Conservation (phyloP, 2,888 invertebrate species). For the Troilus luridus region DNA sequence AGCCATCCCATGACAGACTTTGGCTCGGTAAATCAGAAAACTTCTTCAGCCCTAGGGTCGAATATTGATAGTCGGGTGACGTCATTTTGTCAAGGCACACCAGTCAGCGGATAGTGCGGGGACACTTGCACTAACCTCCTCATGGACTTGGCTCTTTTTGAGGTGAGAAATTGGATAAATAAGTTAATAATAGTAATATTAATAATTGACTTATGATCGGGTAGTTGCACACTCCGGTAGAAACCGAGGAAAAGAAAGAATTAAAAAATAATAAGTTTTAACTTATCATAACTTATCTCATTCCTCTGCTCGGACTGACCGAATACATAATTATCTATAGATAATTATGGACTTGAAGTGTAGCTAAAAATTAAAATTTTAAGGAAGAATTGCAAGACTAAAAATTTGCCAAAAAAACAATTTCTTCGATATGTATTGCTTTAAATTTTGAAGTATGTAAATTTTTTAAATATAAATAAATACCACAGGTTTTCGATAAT, state of each 20-base stretch:
- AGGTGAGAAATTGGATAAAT: constrained; percentile 18
- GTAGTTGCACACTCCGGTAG: too few species aligned
- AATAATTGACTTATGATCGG: too few species aligned
- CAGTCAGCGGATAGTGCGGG: constrained; percentile 15
- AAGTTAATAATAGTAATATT: too few species aligned
- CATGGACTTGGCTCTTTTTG: constrained; percentile 39
- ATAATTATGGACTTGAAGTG: neutral
- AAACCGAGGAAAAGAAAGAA: too few species aligned
- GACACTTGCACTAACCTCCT: neutral
- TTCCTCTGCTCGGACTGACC: neutral
- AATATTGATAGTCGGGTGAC: constrained; percentile 32
- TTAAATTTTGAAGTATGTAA: too few species aligned
- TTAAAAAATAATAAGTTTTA: too few species aligned
- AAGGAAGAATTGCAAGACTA: neutral
- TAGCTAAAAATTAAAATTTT: neutral
- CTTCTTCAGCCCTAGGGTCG: constrained; percentile 15
- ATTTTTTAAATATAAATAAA: too few species aligned
- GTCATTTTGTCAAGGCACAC: constrained; percentile 47
- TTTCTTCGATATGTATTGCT: too few species aligned
- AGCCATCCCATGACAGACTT: neutral
- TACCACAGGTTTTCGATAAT: too few species aligned
- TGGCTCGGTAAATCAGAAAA: constrained; percentile 12
- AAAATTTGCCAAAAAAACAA: neutral
- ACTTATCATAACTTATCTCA: neutral
- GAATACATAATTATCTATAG: neutral